These are phyloP conservation scores for Ruditapes philippinarum DNA, from an alignment of 1,140 invertebrate species.

Conservation along the genomic window DNA sequence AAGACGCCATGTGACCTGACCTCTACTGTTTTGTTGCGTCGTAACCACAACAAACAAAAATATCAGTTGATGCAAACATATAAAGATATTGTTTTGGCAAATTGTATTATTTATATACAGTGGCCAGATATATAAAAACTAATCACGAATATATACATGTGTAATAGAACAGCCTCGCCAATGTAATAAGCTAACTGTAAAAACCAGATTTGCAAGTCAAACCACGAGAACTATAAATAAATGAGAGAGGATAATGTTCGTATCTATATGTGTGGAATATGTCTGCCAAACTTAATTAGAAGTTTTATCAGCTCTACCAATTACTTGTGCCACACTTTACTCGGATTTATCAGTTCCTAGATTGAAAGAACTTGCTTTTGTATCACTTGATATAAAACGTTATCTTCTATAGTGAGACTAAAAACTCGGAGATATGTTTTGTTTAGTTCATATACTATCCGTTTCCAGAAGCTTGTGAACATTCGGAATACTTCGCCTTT, in stretches of 20 bases:
- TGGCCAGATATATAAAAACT: too few species aligned
- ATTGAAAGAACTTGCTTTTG: neutral
- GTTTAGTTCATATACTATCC: neutral
- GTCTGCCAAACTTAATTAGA: constrained; percentile 28
- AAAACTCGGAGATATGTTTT: neutral
- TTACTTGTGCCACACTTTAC: constrained; percentile 27
- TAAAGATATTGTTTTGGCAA: too few species aligned
- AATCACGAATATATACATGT: too few species aligned
- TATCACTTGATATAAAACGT: constrained; percentile 31
- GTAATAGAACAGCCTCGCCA: too few species aligned
- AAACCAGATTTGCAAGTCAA: neutral
- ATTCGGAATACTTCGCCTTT: too few species aligned
- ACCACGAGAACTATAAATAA: neutral
- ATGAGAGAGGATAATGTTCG: neutral
- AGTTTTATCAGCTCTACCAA: neutral
- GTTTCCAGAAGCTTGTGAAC: too few species aligned
- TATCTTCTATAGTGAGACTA: neutral
- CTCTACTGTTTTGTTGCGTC: too few species aligned
- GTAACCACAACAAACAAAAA: too few species aligned
- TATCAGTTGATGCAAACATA: too few species aligned
- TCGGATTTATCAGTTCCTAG: neutral
- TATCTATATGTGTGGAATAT: neutral
- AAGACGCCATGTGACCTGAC: too few species aligned
- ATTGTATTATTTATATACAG: too few species aligned
- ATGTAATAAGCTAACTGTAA: too few species aligned